Evolutionary conservation across 1,140 invertebrate species (phyloP), one percentile per base, ranked within the genome.

Genomic region (Calliphora vicina): DNA sequence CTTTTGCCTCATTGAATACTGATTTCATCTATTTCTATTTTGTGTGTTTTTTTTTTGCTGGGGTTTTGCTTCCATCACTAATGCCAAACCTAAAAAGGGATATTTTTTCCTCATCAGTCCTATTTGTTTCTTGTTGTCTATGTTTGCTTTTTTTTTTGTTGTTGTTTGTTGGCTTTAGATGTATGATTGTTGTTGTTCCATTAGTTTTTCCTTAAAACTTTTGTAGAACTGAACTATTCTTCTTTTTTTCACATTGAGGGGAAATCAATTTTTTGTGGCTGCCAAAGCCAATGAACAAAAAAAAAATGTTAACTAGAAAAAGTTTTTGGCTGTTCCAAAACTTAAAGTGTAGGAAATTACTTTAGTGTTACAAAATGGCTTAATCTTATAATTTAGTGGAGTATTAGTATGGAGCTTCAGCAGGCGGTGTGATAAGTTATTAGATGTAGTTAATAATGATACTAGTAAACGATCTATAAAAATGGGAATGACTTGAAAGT

Each of bases 1-100:
- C 20, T 23, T 67, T 67, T 67, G 61, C 61, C 61, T 67, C 20
- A 67, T 23, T 67, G 61, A 67, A 67, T 67, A 67, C 61, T 67
- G 61, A 67, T 67, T 67, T 25, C 23, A 23, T 67, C 1, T 17
- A 6, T n/a, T 6, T 6, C 50, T 57, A n/a, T 17, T 57, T n/a
- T n/a, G n/a, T n/a, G n/a, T n/a, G n/a, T n/a, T n/a, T n/a, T n/a
- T 57, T 15, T 57, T n/a, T n/a, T 57, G 5, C 1, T 17, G n/a
- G n/a, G n/a, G n/a, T n/a, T n/a, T n/a, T n/a, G n/a, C n/a, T 61
- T 61, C 50, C 17, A 6, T 61, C 50, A n/a, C 50, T 61, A 17
- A 1, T 67, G 61, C 61, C 61, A 23, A 57, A 67, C 61, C 61
- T 12, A 67, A 25, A 23, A 67, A 23, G n/a, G n/a, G 61, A 23